phyloP scores from a whole-genome alignment of 2,113 vertebrate species.

The Bambusicola thoracicus region DNA sequence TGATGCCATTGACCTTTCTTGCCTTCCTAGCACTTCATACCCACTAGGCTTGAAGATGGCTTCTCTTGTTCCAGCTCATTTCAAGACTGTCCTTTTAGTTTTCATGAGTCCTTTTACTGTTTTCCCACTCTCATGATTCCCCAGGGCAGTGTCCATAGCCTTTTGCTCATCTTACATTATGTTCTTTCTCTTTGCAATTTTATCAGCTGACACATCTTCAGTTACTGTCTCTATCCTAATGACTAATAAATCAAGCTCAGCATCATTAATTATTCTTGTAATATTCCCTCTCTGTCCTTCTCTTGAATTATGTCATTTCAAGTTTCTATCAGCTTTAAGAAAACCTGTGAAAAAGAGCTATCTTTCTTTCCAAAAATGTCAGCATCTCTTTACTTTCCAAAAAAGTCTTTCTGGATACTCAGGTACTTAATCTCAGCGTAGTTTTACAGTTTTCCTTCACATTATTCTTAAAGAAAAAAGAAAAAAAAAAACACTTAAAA shows the following conservation, averaged over 20 bases:
- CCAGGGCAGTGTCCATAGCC: background rate
- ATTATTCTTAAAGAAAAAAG: background rate
- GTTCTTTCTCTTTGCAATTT: background rate
- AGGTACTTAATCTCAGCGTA: background rate
- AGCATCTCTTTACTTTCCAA: background rate
- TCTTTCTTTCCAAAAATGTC: background rate
- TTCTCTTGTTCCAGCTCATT: background rate
- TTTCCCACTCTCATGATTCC: background rate
- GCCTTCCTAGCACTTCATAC: background rate
- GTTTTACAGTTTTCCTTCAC: background rate
- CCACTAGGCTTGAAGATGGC: background rate
- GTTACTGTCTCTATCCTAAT: background rate
- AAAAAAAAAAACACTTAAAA: background rate
- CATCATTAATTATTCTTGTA: constrained; percentile 21
- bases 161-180: background rate
- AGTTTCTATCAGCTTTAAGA: constrained; percentile 14
- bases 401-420: background rate
- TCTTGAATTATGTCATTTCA: background rate
- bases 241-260: constrained; percentile 37
- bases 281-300: background rate
- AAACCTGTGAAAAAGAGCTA: background rate
- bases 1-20: background rate
- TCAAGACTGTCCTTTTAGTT: background rate
- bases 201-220: constrained; percentile 16
- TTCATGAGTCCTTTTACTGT: background rate